Base-by-base conservation (phyloP, 2,113 vertebrate genomes). In the Eclectus roratus region DNA sequence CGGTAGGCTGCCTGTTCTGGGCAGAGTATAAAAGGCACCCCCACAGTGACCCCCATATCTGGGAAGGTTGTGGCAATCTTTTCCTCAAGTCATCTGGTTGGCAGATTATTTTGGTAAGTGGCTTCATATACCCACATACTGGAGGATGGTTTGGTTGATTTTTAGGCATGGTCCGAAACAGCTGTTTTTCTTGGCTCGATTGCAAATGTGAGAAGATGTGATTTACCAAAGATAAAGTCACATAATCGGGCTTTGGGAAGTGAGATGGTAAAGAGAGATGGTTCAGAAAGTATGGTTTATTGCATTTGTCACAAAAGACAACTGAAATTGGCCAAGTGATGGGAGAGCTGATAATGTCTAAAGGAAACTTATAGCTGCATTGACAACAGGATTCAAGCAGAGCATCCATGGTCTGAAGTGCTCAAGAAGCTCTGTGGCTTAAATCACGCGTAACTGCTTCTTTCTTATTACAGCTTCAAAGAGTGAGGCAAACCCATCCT, bases 81-180 rank as follows among this genome's bases (percentile, higher is more conserved):
- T 52, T 55, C 33, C 23, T 60, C 33, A 28, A 3, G 12, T 35
- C 20, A 5, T 23, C 8, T 52, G 2, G 8, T 11, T 31, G 6
- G 16, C 13, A 28, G 14, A 56, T 85, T 80, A 15, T 77, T 76
- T 64, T 33, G 17, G 9, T 13, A 29, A 44, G 15, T 8, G 24
- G 37, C 50, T 28, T 74, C 21, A 3, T 1, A 1, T 10, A 12
- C 1, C 4, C n/a, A 11, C 7, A 0, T 8, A 7, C 9, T 47
- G 70, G 35, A 65, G 29, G 68, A 43, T 39, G 41, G 29, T 80
- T 52, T 64, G 17, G 14, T 18, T 29, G 17, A 39, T 16, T n/a
- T 88, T 68, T 46, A 31, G 65, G 31, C 21, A 4, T 13, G 18
- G 15, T 65, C 20, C 21, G 1, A 41, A 65, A 24, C 6, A 61